Base-by-base conservation (phyloP, 1,140 invertebrate genomes). In the Tetramorium alpestre region DNA sequence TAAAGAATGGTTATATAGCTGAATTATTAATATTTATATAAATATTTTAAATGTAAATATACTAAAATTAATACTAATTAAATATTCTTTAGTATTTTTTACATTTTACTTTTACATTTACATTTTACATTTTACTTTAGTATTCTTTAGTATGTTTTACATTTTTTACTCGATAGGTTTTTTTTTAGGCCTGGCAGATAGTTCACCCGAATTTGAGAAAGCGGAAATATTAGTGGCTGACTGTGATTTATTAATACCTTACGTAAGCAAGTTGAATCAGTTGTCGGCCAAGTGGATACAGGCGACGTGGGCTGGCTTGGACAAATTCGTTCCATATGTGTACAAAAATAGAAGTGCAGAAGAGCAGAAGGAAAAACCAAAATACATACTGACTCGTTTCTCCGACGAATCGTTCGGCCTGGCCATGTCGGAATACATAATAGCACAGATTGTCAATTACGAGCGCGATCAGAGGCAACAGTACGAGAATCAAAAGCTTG, bases 341-440 rank as follows among this genome's bases (percentile, higher is more conserved):
- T 85, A 89, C 33, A 3, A 33, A 33, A 33, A 33, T 33, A 64
- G 67, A 89, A 51, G 89, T 92, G 49, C 91, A 33, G 90, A 76
- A 73, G 88, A 8, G 58, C 33, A 4, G 33, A 33, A 4, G 33
- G 33, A 33, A 33, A 33, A 33, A 33, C 33, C 33, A 0, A 33
- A 89, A 60, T 95, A 92, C 64, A 47, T 92, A 16, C 89, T 96
- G 64, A 95, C 95, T 33, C 92, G 96, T 85, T 95, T 95, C 80
- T 95, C 94, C 13, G 94, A 94, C n/a, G 91, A 94, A 28, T 86
- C 92, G 38, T 96, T 96, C 90, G 96, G 96, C 16, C 82, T 92
- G 49, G 91, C 95, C n/a, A 96, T 96, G 96, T 95, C 94, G 0
- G 96, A 96, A 91, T 96, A 96, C 91, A 95, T 96, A 3, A 88